Evolutionary conservation across 1,140 invertebrate species (phyloP).

Genomic region (Cotesia typhae): DNA sequence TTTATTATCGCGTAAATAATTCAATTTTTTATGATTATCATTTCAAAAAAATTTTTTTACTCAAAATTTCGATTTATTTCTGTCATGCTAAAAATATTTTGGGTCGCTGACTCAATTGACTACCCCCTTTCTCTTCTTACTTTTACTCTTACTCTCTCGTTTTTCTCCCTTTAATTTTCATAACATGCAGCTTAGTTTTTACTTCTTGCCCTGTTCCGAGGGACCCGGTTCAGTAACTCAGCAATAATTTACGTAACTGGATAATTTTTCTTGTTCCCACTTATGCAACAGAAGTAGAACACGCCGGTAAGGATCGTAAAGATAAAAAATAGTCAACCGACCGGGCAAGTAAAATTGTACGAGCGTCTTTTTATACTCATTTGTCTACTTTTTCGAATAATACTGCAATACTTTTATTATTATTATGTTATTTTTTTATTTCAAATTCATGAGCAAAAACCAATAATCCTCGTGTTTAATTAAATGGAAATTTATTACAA

Average conservation of each 20-base stretch:
- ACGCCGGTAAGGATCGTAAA: conserved; percentile 47
- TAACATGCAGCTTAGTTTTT: neutral
- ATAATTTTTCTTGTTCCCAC: conserved; percentile 60
- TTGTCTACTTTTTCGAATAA: neutral
- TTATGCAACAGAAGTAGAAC: conserved; percentile 51
- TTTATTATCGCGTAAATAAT: no score
- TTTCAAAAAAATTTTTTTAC: no score
- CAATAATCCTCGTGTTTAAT: no score
- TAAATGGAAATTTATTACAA: no score
- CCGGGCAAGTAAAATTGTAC: conserved; percentile 49
- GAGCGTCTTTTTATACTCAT: conserved; percentile 33
- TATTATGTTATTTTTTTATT: neutral
- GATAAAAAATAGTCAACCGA: conserved; percentile 57
- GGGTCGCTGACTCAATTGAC: no score
- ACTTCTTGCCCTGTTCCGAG: conserved; percentile 19
- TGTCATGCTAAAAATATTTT: no score
- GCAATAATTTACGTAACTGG: conserved; percentile 60
- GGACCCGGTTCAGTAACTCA: conserved; percentile 50
- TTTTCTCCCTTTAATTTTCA: neutral
- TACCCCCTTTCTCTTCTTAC: neutral
- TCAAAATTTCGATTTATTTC: no score
- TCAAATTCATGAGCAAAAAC: neutral
- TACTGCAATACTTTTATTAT: neutral
- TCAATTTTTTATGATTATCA: no score
- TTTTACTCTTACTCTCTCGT: conserved; percentile 3